Evolutionary conservation across 2,113 vertebrate genomes (phyloP), one percentile per base, ranked within the genome.

Genomic region (Otis tarda): DNA sequence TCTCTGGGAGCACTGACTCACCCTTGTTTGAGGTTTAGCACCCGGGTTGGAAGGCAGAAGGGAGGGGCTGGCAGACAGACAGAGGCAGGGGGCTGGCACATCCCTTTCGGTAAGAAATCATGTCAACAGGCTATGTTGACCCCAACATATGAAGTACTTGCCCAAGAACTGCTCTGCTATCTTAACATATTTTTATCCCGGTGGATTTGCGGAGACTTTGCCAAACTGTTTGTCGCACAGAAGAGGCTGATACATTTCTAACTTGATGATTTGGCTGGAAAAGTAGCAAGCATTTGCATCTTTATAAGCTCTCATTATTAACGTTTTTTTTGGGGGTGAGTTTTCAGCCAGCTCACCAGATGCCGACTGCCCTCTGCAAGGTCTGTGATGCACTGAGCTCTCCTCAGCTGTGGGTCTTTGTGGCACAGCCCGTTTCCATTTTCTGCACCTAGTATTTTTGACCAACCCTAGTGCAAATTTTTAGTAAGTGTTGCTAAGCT

Each of bases 211-310:
- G 76, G 43, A 35, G 35, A 10, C 23, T 52, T 71, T 33, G 9
- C 50, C 23, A 21, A 83, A 20, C 45, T 45, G 3, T 45, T 39
- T n/a, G 60, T 75, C 50, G 4, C n/a, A 56, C 39, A 45, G 35
- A 52, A 31, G 49, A 55, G 53, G 25, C 45, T 64, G 57, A 22
- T 27, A 55, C 13, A 47, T 52, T 73, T 30, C 49, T 64, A 23
- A 4, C 12, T 28, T 6, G 0, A 0, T 12, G 45, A 11, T 45
- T 65, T 10, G 9, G 24, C 1, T 2, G 55, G 50, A 35, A 67
- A 93, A 64, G 60, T 6, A 25, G 37, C 12, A 19, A 24, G 15
- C 6, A 31, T 91, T 89, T 70, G 14, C 43, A 13, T 79, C 52
- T 76, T 59, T 71, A 59, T 59, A 68, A 43, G 20, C n/a, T 56